Conservation (phyloP, 1,140 invertebrate species). For the Psilanteris sp. region DNA sequence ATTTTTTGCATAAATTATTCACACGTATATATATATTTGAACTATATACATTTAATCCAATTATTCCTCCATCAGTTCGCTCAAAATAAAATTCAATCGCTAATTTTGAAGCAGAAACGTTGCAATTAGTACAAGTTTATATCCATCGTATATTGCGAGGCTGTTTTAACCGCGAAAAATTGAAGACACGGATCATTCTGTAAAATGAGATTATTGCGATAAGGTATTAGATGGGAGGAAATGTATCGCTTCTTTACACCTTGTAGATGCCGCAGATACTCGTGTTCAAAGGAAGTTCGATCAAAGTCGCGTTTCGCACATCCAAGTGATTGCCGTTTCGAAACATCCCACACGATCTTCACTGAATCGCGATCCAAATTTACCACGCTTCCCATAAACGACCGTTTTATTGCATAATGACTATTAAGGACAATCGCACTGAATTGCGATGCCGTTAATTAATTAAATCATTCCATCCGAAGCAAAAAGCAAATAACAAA, state of each 20-base stretch:
- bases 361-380: not conserved
- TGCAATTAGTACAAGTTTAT: no score
- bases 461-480: not conserved
- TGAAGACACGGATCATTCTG: constrained; percentile 15
- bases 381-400: not conserved
- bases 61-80: no score
- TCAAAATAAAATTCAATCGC: no score
- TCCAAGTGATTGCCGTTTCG: constrained; percentile 5
- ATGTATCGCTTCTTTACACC: constrained; percentile 29
- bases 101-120: no score
- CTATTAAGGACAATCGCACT: not conserved
- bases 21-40: no score
- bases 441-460: not conserved
- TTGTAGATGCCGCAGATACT: constrained; percentile 34
- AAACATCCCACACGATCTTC: constrained; percentile 6
- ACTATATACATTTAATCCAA: no score
- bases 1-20: no score
- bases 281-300: constrained; percentile 22
- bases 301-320: constrained; percentile 23
- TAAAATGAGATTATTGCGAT: constrained; percentile 28
- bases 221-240: constrained; percentile 11
- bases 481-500: not conserved
- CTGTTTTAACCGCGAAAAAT: constrained; percentile 1
- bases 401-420: not conserved
- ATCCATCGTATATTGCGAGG: not conserved